phyloP scores from a whole-genome alignment of 2,797 vertebrate species.

The Carapus acus region DNA sequence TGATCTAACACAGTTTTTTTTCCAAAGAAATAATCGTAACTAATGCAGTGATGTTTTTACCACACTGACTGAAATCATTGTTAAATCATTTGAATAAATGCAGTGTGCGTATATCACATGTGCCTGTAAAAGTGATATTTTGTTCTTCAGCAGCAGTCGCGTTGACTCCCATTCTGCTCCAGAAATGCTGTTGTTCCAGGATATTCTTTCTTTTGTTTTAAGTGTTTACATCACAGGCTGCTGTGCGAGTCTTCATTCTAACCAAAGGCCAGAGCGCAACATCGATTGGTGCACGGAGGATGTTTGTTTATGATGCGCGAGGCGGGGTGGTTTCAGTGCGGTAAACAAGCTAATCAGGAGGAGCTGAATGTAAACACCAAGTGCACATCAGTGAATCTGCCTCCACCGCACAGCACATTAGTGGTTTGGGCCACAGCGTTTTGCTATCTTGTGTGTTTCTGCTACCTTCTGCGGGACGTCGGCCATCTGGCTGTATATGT shows the following conservation, averaged over 20 bases:
- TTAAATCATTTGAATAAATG: too few species aligned
- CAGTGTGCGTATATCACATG: too few species aligned
- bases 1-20: too few species aligned
- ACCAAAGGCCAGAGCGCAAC: conserved; percentile 31
- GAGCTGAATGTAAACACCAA: conserved; percentile 56
- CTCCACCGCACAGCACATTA: conserved; percentile 47
- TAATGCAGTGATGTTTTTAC: too few species aligned
- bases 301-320: conserved; percentile 59
- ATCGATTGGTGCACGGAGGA: conserved; percentile 31
- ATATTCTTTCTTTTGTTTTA: conserved; percentile 3
- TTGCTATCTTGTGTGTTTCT: conserved; percentile 58
- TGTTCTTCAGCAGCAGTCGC: conserved; percentile 3
- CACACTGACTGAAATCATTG: too few species aligned
- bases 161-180: not conserved
- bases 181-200: not conserved
- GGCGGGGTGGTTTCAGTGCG: conserved; percentile 50
- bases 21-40: too few species aligned
- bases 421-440: conserved; percentile 45
- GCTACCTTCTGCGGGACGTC: conserved; percentile 48
- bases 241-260: conserved; percentile 33
- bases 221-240: conserved; percentile 25
- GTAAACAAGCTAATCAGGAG: conserved; percentile 67
- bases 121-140: too few species aligned
- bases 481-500: conserved; percentile 45
- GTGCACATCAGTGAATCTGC: conserved; percentile 22